A percentile compares a stretch with the other conserved stretches of the same genome.
These are phyloP conservation scores for Epizoanthus ramosus DNA, from an alignment of 92 coral and sea anemone genomes.

Conservation along the genomic window DNA sequence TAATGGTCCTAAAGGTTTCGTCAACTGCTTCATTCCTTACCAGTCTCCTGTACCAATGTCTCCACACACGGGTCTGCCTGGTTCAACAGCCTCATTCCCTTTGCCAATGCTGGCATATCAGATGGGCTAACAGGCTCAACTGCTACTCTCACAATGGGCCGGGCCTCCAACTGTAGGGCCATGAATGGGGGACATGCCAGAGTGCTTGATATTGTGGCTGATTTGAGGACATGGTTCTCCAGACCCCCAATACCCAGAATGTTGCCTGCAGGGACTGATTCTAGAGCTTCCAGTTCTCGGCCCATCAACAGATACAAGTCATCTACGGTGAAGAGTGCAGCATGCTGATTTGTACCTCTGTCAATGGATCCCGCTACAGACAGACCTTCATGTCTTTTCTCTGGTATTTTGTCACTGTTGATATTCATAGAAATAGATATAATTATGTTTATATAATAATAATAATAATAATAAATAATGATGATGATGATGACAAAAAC, in stretches of 20 bases:
- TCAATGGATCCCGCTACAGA: constrained; percentile 83
- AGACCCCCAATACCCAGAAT: constrained; percentile 96
- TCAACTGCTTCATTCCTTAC: constrained; percentile 45
- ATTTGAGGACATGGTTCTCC: constrained; percentile 86
- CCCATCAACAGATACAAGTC: constrained; percentile 98
- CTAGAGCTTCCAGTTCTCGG: constrained; percentile 88
- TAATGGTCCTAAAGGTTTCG: not conserved
- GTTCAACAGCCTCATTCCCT: constrained; percentile 94
- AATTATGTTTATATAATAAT: not conserved
- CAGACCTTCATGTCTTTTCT: constrained; percentile 68
- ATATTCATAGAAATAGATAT: not conserved
- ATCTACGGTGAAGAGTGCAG: constrained; percentile 76
- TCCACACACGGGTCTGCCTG: constrained; percentile 99
- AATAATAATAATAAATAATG: not conserved
- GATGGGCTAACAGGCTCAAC: constrained; percentile 92
- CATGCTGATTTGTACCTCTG: constrained; percentile 74
- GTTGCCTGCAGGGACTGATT: constrained; percentile 93
- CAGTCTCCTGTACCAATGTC: constrained; percentile 91
- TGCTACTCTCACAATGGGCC: constrained; percentile 97
- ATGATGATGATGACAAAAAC: not conserved
- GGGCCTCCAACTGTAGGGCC: constrained; percentile 91
- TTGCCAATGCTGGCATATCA: constrained; percentile 89
- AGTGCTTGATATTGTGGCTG: constrained; percentile 96
- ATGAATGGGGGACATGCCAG: constrained; percentile 92
- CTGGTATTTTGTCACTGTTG: constrained; percentile 27